These are phyloP conservation scores for Pollenia angustigena DNA, from an alignment of 2,888 invertebrate species.

Conservation along the genomic window DNA sequence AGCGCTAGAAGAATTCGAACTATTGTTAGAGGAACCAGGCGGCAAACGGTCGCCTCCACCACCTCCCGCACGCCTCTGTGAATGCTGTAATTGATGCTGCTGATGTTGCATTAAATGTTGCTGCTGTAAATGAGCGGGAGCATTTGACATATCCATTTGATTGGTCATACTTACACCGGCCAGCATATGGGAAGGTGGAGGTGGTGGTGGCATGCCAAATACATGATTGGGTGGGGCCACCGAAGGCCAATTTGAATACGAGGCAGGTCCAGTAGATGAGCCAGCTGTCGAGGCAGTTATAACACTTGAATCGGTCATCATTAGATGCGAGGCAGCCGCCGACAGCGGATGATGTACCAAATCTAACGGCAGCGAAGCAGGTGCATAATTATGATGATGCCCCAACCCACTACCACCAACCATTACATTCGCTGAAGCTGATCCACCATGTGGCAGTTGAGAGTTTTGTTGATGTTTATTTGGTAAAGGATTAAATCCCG, in stretches of 20 bases:
- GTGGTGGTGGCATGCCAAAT: slow-evolving; percentile 75
- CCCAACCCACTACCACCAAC: slow-evolving; percentile 27
- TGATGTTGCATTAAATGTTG: slow-evolving; percentile 72
- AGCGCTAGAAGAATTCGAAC: slow-evolving; percentile 69
- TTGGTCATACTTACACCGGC: slow-evolving; percentile 61
- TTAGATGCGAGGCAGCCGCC: slow-evolving; percentile 82
- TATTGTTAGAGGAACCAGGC: slow-evolving; percentile 47
- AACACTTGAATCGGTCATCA: slow-evolving; percentile 83
- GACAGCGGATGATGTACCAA: slow-evolving; percentile 80
- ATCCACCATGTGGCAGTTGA: slow-evolving; percentile 65
- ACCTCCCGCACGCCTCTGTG: slow-evolving; percentile 62
- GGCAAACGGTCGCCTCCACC: slow-evolving; percentile 53
- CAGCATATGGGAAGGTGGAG: slow-evolving; percentile 64
- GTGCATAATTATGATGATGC: slow-evolving; percentile 81
- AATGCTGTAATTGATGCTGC: slow-evolving; percentile 71
- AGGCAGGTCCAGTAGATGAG: slow-evolving; percentile 76
- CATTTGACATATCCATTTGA: slow-evolving; percentile 50
- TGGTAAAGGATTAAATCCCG: slow-evolving; percentile 56
- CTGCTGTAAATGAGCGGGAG: slow-evolving; percentile 62
- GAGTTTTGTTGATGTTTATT: slow-evolving; percentile 75
- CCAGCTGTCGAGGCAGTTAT: slow-evolving; percentile 82
- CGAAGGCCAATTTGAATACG: slow-evolving; percentile 76
- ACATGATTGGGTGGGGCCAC: slow-evolving; percentile 69
- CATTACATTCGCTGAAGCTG: slow-evolving; percentile 46
- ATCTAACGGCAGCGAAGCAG: slow-evolving; percentile 83